Conservation (phyloP, 2,113 vertebrate genomes). For the Aphyosemion australe region DNA sequence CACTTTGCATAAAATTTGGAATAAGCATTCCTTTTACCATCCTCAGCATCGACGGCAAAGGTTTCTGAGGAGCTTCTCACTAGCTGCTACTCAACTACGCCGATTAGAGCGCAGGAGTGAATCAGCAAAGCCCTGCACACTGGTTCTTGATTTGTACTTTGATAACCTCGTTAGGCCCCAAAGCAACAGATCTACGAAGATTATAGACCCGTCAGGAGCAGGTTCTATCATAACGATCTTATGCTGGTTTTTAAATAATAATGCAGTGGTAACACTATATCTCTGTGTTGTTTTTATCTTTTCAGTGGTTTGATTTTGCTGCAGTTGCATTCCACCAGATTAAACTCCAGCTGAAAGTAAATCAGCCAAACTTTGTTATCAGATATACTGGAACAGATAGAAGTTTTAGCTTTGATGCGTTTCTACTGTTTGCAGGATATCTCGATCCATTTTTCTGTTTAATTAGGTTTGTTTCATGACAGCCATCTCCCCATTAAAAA, state of each 20-base stretch:
- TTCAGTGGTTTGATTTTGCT: neutral
- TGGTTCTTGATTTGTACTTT: slow-evolving; percentile 36
- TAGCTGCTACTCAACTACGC: neutral
- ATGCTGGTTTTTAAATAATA: neutral
- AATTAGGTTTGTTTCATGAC: neutral
- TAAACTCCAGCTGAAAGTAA: neutral
- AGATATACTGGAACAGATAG: too few species aligned
- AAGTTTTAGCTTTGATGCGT: neutral
- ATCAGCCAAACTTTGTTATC: neutral
- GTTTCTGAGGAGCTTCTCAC: slow-evolving; percentile 18
- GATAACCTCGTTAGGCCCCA: slow-evolving; percentile 21
- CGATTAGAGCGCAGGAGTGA: slow-evolving; percentile 1
- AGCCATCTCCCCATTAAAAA: too few species aligned
- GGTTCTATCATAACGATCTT: neutral
- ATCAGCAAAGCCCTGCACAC: slow-evolving; percentile 10
- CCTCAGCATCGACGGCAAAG: neutral
- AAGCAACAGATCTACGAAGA: slow-evolving; percentile 13
- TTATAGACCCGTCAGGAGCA: neutral
- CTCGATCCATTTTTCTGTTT: neutral
- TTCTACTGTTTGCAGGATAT: neutral
- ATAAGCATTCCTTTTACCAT: slow-evolving; percentile 5
- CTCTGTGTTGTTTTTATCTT: neutral
- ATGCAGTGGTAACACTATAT: neutral
- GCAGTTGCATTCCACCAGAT: too few species aligned
- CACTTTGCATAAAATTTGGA: slow-evolving; percentile 1